A percentile compares a stretch with the other conserved stretches of the same genome.
Conservation (phyloP, 2,888 invertebrate species). For the Calliopum simillimum region DNA sequence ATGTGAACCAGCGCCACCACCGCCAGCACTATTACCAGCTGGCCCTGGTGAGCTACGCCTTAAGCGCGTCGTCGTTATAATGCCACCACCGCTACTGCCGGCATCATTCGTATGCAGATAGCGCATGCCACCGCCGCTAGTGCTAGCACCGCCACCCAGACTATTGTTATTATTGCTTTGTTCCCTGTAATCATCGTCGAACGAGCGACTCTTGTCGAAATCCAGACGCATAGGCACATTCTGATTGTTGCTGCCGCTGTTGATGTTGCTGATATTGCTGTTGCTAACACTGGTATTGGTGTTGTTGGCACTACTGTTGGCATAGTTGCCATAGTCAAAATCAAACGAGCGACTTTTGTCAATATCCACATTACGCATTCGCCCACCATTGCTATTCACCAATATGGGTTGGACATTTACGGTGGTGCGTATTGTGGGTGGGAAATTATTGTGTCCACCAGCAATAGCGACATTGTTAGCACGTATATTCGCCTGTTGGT, state of each 20-base stretch:
- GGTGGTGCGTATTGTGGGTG: conserved; percentile 58
- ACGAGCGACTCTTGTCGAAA: conserved; percentile 66
- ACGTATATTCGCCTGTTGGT: conserved; percentile 50
- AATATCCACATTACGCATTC: conserved; percentile 56
- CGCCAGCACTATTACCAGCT: conserved; percentile 30
- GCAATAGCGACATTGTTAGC: conserved; percentile 34
- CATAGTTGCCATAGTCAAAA: conserved; percentile 63
- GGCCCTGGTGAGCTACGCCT: conserved; percentile 58
- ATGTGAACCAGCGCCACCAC: conserved; percentile 50
- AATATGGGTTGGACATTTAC: conserved; percentile 52
- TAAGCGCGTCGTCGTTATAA: conserved; percentile 43
- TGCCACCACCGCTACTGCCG: conserved; percentile 24
- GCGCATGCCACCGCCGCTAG: conserved; percentile 41
- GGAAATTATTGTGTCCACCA: conserved; percentile 49
- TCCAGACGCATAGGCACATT: conserved; percentile 58
- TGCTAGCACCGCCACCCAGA: conserved; percentile 39
- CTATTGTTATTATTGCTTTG: conserved; percentile 55
- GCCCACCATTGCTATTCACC: conserved; percentile 44
- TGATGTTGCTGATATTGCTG: conserved; percentile 50
- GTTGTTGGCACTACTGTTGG: conserved; percentile 42
- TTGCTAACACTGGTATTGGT: conserved; percentile 39
- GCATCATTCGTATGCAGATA: conserved; percentile 46
- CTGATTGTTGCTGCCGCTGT: conserved; percentile 56
- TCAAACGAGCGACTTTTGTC: conserved; percentile 67
- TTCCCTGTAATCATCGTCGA: conserved; percentile 66